phyloP scores from a whole-genome alignment of 2,888 invertebrate species.

The Drosophila trichaetosa region DNA sequence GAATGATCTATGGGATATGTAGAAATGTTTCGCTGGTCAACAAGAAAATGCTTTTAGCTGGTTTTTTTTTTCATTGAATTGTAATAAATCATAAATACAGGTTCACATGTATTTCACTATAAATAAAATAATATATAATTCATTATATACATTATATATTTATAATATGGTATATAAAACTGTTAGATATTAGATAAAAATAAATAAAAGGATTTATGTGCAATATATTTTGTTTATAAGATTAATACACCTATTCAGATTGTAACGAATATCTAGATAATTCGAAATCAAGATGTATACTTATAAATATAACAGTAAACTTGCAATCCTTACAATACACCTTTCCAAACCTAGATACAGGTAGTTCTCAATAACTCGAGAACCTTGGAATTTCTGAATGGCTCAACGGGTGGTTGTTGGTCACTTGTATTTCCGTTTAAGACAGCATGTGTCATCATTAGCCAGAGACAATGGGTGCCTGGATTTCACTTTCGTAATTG shows the following conservation, averaged over 20 bases:
- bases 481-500: constrained; percentile 51
- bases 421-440: constrained; percentile 10
- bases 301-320: background rate
- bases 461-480: constrained; percentile 22
- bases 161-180: background rate
- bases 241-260: background rate
- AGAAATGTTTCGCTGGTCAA: constrained; percentile 29
- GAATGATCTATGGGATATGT: constrained; percentile 36
- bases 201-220: background rate
- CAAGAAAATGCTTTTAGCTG: constrained; percentile 14
- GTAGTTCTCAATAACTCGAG: background rate
- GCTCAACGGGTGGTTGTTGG: background rate
- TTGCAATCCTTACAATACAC: background rate
- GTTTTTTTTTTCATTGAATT: background rate
- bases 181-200: background rate
- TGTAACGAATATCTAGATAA: background rate
- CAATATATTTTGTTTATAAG: background rate
- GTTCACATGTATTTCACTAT: background rate
- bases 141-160: background rate
- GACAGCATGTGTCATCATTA: constrained; percentile 38
- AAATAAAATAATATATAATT: background rate
- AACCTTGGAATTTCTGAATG: background rate
- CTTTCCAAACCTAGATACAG: background rate
- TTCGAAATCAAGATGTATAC: background rate
- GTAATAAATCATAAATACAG: constrained; percentile 9